These are phyloP conservation scores for Anolis carolinensis DNA, from an alignment of 2,113 vertebrate species.

Conservation along the genomic window DNA sequence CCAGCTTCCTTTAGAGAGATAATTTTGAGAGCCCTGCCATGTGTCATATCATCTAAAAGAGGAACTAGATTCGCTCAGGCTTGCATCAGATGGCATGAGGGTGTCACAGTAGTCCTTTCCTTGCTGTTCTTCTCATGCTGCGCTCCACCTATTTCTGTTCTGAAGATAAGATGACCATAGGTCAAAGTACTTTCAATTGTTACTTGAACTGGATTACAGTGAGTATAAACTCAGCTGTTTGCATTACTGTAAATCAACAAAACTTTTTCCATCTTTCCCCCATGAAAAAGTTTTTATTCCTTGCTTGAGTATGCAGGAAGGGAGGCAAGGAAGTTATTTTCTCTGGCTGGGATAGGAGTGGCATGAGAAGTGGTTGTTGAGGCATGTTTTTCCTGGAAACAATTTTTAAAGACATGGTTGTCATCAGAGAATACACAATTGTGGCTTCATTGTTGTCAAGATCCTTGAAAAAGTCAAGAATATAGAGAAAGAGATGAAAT, in stretches of 20 bases:
- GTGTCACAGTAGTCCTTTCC: neutral
- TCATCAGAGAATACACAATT: no score
- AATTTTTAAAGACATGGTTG: neutral
- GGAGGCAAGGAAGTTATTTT: neutral
- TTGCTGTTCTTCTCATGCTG: neutral
- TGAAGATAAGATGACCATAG: neutral
- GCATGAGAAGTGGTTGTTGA: neutral
- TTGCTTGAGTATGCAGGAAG: neutral
- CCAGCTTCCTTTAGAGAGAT: neutral
- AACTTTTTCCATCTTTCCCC: neutral
- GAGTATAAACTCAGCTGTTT: neutral
- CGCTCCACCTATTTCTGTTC: conserved; percentile 18
- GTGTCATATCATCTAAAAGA: neutral
- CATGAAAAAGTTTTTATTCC: neutral
- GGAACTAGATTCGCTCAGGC: neutral
- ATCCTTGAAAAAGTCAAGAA: neutral
- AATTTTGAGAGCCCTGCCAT: neutral
- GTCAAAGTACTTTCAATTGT: conserved; percentile 18
- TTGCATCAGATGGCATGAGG: neutral
- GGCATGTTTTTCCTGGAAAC: neutral
- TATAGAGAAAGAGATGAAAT: neutral
- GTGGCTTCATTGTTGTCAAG: neutral
- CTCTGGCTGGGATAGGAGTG: neutral
- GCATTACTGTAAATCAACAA: neutral
- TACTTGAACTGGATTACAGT: conserved; percentile 7